A percentile compares a stretch with the other conserved stretches of the same genome.
phyloP scores from a whole-genome alignment of 1,140 invertebrate species.

The Diabrotica virgifera region DNA sequence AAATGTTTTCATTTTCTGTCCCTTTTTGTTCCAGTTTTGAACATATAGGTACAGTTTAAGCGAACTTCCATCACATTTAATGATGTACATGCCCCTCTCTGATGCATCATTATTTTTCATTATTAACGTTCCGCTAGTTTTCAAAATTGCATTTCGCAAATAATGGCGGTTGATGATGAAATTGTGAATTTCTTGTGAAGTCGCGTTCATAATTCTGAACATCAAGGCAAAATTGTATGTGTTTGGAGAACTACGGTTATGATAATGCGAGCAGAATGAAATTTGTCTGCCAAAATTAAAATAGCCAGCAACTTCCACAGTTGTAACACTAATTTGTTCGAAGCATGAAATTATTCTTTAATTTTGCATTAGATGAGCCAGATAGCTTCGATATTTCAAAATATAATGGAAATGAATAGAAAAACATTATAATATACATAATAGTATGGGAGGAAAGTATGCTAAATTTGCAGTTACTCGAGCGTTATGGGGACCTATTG shows the following conservation, averaged over 20 bases:
- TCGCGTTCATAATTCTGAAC: not conserved
- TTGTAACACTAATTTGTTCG: too few relatives aligned
- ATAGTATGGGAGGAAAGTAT: too few relatives aligned
- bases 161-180: constrained; percentile 10
- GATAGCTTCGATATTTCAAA: too few relatives aligned
- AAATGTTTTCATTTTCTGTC: not conserved
- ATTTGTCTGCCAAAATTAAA: not conserved
- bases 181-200: constrained; percentile 12
- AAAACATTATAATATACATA: too few relatives aligned
- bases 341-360: too few relatives aligned
- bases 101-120: constrained; percentile 50
- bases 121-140: constrained; percentile 45
- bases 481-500: too few relatives aligned
- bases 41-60: constrained; percentile 32
- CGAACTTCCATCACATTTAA: constrained; percentile 47
- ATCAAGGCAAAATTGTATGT: not conserved
- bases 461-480: too few relatives aligned
- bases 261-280: not conserved
- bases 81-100: constrained; percentile 43
- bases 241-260: not conserved
- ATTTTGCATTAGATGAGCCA: too few relatives aligned
- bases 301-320: not conserved
- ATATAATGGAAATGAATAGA: too few relatives aligned
- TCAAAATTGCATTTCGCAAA: constrained; percentile 30
- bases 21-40: constrained; percentile 11